Percentiles rank a stretch among this genome's conserved stretches.
Conservation (phyloP, 2,113 vertebrate species). For the Puffinus mauretanicus region DNA sequence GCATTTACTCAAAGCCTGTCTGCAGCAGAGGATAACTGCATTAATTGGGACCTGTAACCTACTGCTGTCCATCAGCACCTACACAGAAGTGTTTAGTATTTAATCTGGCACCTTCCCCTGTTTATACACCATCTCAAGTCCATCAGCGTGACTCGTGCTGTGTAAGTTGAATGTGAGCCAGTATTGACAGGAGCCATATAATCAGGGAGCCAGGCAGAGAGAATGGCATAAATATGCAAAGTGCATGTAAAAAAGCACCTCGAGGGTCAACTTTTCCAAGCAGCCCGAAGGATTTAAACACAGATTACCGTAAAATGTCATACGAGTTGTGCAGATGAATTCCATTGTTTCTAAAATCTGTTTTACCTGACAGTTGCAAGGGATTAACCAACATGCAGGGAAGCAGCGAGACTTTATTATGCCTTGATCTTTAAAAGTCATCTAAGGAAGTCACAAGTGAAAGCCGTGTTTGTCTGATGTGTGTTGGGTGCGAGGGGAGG, state of each 20-base stretch:
- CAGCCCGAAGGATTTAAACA: slow-evolving; percentile 29
- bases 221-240: slow-evolving; percentile 5
- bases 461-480: background rate
- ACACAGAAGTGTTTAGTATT: slow-evolving; percentile 29
- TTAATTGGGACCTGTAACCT: slow-evolving; percentile 33
- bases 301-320: background rate
- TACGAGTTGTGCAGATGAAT: slow-evolving; percentile 7
- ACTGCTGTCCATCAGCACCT: slow-evolving; percentile 42
- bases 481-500: background rate
- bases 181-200: slow-evolving; percentile 28
- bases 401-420: slow-evolving; percentile 4
- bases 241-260: slow-evolving; percentile 16
- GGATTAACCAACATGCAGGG: slow-evolving; percentile 31
- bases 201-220: background rate
- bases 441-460: background rate
- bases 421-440: slow-evolving; percentile 50
- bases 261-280: background rate
- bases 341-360: slow-evolving; percentile 26
- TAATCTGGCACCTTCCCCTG: slow-evolving; percentile 51
- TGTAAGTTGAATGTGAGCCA: slow-evolving; percentile 32
- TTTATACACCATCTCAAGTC: slow-evolving; percentile 22
- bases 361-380: slow-evolving; percentile 43
- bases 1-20: slow-evolving; percentile 8
- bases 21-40: slow-evolving; percentile 34
- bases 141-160: slow-evolving; percentile 35